Conservation (phyloP, 2,797 vertebrate species). For the Eulemur albifrons region DNA sequence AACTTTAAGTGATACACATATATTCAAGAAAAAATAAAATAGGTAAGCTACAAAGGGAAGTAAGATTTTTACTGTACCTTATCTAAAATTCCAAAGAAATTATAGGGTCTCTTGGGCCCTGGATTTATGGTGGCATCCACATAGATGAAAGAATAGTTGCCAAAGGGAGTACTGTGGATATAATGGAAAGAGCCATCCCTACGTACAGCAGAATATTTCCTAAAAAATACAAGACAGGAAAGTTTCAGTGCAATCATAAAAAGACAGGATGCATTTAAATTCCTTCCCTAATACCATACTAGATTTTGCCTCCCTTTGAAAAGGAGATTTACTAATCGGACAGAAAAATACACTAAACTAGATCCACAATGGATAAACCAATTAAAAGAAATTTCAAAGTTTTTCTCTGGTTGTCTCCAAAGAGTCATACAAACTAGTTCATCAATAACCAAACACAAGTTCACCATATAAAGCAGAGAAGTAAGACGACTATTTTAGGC, state of each 20-base stretch:
- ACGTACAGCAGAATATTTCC: conserved; percentile 94
- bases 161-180: conserved; percentile 92
- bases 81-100: conserved; percentile 97
- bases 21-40: conserved; percentile 39
- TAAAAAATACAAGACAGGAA: conserved; percentile 81
- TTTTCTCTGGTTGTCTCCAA: background rate
- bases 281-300: background rate
- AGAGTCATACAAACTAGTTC: background rate
- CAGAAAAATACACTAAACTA: conserved; percentile 33
- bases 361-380: background rate
- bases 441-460: conserved; percentile 12
- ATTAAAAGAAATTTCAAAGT: conserved; percentile 3
- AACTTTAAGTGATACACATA: conserved; percentile 13
- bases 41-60: conserved; percentile 54
- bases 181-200: conserved; percentile 96
- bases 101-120: conserved; percentile 96
- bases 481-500: background rate
- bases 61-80: conserved; percentile 85
- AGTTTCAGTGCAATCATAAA: conserved; percentile 45
- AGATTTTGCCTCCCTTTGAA: conserved; percentile 19
- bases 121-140: conserved; percentile 94
- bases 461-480: conserved; percentile 11
- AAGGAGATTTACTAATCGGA: background rate
- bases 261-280: background rate
- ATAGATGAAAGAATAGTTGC: conserved; percentile 97